Base-by-base conservation (phyloP, 2,888 invertebrate species). In the Nudaria mundana region DNA sequence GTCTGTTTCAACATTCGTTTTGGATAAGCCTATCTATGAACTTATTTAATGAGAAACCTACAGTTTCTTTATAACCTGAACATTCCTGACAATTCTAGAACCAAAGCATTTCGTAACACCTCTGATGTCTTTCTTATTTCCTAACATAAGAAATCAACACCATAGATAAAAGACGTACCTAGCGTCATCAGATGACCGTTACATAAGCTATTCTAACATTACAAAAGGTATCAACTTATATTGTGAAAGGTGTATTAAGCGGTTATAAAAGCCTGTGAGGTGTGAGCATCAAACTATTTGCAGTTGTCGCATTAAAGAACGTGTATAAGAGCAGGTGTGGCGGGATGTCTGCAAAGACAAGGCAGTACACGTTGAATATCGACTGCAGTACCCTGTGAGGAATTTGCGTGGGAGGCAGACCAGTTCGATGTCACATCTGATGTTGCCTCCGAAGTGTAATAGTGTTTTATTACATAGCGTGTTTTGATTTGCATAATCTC, bases 401-500 rank as follows among this genome's bases (percentile, higher is more conserved):
- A 81, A 86, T 86, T 83, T 65, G 81, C 77, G 85, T 84, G 79
- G 85, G 85, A 54, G 72, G 54, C 37, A 20, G 35, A 71, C 71
- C 70, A 68, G 75, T 75, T 75, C 71, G 51, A 56, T 55, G 53
- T 56, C 56, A 63, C 58, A 18, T 33, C 66, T 55, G 57, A 69
- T 66, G 69, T 58, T 61, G 53, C 48, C 30, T 48, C 44, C 30
- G 37, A 51, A 14, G 14, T 48, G 15, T 15, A n/a, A 14, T n/a
- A 14, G 7, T 14, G 13, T 28, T 28, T 28, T 15, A 28, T 28
- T 28, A 15, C 14, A 4, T 20, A n/a, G n/a, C n/a, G n/a, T n/a
- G n/a, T n/a, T n/a, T n/a, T n/a, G n/a, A n/a, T n/a, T n/a, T n/a
- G n/a, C n/a, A n/a, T n/a, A n/a, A n/a, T n/a, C n/a, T n/a, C n/a